Base-by-base conservation (phyloP, 92 coral and sea anemone species). In the Heteractis magnifica region DNA sequence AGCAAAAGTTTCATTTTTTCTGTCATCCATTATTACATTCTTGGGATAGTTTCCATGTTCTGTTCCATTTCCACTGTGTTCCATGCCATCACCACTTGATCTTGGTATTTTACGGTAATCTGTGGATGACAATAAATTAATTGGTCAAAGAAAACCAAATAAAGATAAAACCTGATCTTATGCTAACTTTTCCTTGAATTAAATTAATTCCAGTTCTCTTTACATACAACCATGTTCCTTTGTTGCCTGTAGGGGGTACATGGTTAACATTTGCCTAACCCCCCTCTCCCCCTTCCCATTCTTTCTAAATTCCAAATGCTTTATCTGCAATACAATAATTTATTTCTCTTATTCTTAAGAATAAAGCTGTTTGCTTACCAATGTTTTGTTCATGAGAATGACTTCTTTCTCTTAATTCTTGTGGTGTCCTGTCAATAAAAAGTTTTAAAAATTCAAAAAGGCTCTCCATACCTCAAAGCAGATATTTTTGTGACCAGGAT, bases 71-170 rank as follows among this genome's bases (percentile, higher is more conserved):
- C 89, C 79, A 62, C 41, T 52, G 52, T 86, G 85, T 68, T 95
- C 98, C 98, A 95, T 95, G 13, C 98, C 98, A 95, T 95, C 98
- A 48, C 98, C 98, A 85, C 98, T 95, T 70, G 98, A 95, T 79
- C 98, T 86, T 48, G 98, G 98, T 15, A 95, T 56, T 78, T 92
- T 92, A 52, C 96, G 87, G 56, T 92, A 95, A 88, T 95, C 98
- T 80, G n/a, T 16, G 80, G 49, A 49, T 19, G 21, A 74, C 49
- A 8, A 49, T 44, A 0, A 14, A 68, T 6, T 2, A 20, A 26
- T 26, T 26, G 34, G 1, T 26, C 34, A 26, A 34, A 34, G 44
- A 34, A 34, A 34, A 34, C 44, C 44, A 34, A 34, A 34, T 34
- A 26, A 26, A 26, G 34, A 26, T 26, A 26, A 26, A 26, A 26